Percentiles rank a stretch among this genome's conserved stretches.
phyloP scores from a whole-genome alignment of 2,888 invertebrate genomes.

The Lagria hirta region DNA sequence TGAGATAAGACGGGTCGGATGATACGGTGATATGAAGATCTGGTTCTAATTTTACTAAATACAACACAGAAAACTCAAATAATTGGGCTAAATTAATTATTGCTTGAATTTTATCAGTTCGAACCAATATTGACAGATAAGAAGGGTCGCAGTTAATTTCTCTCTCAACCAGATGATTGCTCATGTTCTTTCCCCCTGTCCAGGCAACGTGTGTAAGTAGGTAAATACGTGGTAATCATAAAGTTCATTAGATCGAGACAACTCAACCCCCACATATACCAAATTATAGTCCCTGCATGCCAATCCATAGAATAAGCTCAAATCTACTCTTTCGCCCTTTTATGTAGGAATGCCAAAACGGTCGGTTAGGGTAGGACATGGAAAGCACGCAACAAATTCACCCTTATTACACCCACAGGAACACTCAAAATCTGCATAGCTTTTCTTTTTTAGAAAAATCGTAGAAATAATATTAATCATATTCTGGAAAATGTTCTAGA shows the following conservation, averaged over 20 bases:
- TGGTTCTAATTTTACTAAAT: too few species aligned
- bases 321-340: constrained; percentile 10
- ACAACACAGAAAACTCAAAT: constrained; percentile 10
- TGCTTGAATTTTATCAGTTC: constrained; percentile 11
- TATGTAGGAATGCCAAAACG: too few species aligned
- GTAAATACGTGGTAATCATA: constrained; percentile 52
- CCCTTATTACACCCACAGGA: too few species aligned
- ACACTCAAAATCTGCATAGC: too few species aligned
- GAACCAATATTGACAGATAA: constrained; percentile 17
- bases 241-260: constrained; percentile 50
- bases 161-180: constrained; percentile 38
- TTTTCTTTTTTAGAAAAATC: too few species aligned
- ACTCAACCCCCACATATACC: constrained; percentile 36
- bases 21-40: constrained; percentile 21
- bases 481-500: too few species aligned
- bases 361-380: too few species aligned
- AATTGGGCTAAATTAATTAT: constrained; percentile 10
- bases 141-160: constrained; percentile 18
- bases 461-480: too few species aligned
- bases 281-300: constrained; percentile 16
- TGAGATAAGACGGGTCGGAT: constrained; percentile 42
- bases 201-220: constrained; percentile 45
- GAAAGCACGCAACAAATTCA: too few species aligned
- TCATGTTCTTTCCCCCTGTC: constrained; percentile 42
- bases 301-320: constrained; percentile 5